Base-by-base conservation (phyloP, 2,888 invertebrate species). In the Hymenopus coronatus region DNA sequence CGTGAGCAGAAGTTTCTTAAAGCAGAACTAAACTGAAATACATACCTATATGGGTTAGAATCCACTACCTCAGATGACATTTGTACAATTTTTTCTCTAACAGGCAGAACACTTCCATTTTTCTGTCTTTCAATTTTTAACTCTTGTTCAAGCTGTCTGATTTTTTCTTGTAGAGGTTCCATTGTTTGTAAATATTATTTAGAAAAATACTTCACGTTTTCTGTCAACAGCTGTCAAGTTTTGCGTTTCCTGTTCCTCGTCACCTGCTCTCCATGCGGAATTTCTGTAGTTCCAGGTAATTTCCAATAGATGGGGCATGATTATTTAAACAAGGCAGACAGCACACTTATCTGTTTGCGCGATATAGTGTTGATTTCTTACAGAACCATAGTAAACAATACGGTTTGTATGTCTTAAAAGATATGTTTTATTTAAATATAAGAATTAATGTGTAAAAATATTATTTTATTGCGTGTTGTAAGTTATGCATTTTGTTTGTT, bases 11-110 rank as follows among this genome's bases (percentile, higher is more conserved):
- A 84, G 20, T 82, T 30, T 6, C 87, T 33, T 12, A 12, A 84
- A n/a, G 30, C 9, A 84, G 1, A 84, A 20, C 20, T 28, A 20
- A 28, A 28, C 28, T 88, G 87, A 46, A 85, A 88, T 83, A 90
- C 84, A 91, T 94, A 98, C 98, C 98, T 98, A 95, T 99, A 99
- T 0, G 99, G 99, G 95, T 99, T 99, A 1, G 98, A 97, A 94
- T 99, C 99, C 20, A 98, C 97, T 15, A 99, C 99, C 95, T 99
- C 98, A 0, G 97, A 96, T 84, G 98, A 98, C 97, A 99, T 99
- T 92, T 96, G 95, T 28, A 95, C 94, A 91, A 98, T 98, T 94
- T 97, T 98, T 91, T 95, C 94, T 89, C 98, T 88, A 82, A 88
- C 84, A 90, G 88, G 89, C 86, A n/a, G 91, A 8, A 90, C 93